phyloP scores from a whole-genome alignment of 2,888 invertebrate species.

The Microchrysa polita region DNA sequence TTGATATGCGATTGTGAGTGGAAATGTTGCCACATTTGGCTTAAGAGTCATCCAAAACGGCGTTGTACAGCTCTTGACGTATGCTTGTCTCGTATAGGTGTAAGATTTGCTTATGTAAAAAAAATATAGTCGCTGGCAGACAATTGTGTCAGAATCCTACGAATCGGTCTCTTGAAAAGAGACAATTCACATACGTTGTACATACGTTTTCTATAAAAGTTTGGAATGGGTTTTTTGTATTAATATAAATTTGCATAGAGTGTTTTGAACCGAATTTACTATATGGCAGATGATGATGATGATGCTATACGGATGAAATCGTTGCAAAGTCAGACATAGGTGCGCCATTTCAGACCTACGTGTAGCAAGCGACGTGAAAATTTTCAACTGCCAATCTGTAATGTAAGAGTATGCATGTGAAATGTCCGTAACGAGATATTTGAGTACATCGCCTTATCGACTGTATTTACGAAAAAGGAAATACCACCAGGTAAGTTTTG shows the following conservation, averaged over 20 bases:
- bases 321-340: constrained; percentile 23
- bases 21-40: constrained; percentile 4
- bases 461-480: neutral
- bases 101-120: too few relatives aligned
- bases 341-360: constrained; percentile 33
- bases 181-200: neutral
- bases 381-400: constrained; percentile 8
- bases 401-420: constrained; percentile 30
- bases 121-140: neutral
- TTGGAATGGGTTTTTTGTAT: too few relatives aligned
- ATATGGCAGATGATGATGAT: constrained; percentile 1
- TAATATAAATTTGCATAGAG: constrained; percentile 23
- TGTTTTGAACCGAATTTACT: constrained; percentile 8
- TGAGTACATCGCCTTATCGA: neutral
- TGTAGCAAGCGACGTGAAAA: neutral
- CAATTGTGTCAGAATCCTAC: constrained; percentile 24
- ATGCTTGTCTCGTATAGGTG: too few relatives aligned
- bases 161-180: neutral
- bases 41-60: constrained; percentile 9
- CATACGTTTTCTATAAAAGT: neutral
- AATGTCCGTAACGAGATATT: constrained; percentile 1
- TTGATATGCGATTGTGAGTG: constrained; percentile 10
- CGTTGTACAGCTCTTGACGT: too few relatives aligned
- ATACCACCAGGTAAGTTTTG: neutral
- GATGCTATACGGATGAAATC: neutral